Percentiles rank a stretch among this genome's conserved stretches.
Conservation (phyloP, 2,888 invertebrate genomes). For the Thymelicus lineola region DNA sequence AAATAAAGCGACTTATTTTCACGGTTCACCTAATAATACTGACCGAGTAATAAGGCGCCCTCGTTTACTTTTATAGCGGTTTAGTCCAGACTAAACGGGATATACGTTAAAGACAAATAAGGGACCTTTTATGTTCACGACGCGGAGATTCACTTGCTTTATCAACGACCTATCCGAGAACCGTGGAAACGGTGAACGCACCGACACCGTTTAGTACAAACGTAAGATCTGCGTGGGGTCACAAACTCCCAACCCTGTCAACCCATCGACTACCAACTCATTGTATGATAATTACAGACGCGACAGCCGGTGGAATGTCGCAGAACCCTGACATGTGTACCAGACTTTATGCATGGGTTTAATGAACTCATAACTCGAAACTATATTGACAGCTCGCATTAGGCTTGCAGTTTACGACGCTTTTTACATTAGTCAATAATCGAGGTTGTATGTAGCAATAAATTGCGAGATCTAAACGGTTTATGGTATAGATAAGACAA, state of each 20-base stretch:
- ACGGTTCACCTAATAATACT: conserved; percentile 2
- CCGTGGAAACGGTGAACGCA: conserved; percentile 40
- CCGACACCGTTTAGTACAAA: conserved; percentile 31
- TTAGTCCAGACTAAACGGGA: conserved; percentile 39
- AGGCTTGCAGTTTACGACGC: conserved; percentile 42
- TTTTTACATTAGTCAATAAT: conserved; percentile 47
- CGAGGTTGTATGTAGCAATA: conserved; percentile 48
- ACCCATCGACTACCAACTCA: conserved; percentile 70
- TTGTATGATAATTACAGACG: conserved; percentile 77
- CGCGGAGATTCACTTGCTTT: conserved; percentile 39
- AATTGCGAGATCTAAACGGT: conserved; percentile 48
- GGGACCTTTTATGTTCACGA: conserved; percentile 47
- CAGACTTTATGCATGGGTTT: conserved; percentile 55
- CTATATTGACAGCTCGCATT: conserved; percentile 47
- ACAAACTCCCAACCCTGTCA: conserved; percentile 57
- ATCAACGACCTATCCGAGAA: conserved; percentile 38
- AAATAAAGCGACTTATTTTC: background rate
- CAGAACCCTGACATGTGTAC: conserved; percentile 52
- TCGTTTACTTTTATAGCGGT: conserved; percentile 43
- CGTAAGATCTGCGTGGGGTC: conserved; percentile 51
- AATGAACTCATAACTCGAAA: conserved; percentile 54
- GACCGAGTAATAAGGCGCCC: conserved; percentile 23
- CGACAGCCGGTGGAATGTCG: conserved; percentile 51
- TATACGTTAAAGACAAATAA: conserved; percentile 46
- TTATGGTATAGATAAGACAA: conserved; percentile 49